Percentiles rank a stretch among this genome's conserved stretches.
phyloP scores from a whole-genome alignment of 2,888 invertebrate species.

The Pardosa pseudoannulata region DNA sequence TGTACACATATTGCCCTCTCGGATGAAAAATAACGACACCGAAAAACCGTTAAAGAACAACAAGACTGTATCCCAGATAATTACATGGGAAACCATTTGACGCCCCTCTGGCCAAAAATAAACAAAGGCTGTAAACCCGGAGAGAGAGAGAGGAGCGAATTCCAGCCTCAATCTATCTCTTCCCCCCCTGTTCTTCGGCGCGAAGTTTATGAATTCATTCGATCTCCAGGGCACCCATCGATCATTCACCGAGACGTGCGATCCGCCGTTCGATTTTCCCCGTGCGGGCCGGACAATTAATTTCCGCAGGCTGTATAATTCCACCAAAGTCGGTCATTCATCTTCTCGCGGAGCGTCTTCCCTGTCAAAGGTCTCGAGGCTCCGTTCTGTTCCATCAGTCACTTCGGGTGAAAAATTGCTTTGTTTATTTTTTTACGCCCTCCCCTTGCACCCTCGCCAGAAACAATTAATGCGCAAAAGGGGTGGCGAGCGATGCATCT shows the following conservation, averaged over 20 bases:
- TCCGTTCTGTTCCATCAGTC: constrained; percentile 9
- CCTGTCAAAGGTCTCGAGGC: constrained; percentile 15
- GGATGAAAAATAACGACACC: constrained; percentile 55
- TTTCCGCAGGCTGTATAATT: constrained; percentile 37
- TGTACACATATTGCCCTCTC: background rate
- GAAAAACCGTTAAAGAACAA: constrained; percentile 48
- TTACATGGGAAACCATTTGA: constrained; percentile 55
- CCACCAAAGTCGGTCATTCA: background rate
- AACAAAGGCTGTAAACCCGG: constrained; percentile 26
- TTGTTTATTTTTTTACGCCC: background rate
- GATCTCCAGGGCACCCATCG: constrained; percentile 66
- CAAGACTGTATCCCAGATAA: constrained; percentile 42
- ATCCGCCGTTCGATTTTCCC: constrained; percentile 31
- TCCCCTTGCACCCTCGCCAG: too few relatives aligned
- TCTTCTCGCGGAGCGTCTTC: background rate
- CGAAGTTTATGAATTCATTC: constrained; percentile 71
- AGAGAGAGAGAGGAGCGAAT: background rate
- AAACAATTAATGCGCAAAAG: background rate
- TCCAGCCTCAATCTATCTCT: constrained; percentile 27
- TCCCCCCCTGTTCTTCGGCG: constrained; percentile 22
- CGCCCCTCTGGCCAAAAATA: constrained; percentile 29
- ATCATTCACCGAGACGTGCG: constrained; percentile 57
- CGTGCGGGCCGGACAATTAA: constrained; percentile 59
- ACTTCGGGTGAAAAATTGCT: constrained; percentile 2
- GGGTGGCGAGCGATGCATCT: background rate